phyloP scores from a whole-genome alignment of 2,113 vertebrate species.

The Ursus arctos region DNA sequence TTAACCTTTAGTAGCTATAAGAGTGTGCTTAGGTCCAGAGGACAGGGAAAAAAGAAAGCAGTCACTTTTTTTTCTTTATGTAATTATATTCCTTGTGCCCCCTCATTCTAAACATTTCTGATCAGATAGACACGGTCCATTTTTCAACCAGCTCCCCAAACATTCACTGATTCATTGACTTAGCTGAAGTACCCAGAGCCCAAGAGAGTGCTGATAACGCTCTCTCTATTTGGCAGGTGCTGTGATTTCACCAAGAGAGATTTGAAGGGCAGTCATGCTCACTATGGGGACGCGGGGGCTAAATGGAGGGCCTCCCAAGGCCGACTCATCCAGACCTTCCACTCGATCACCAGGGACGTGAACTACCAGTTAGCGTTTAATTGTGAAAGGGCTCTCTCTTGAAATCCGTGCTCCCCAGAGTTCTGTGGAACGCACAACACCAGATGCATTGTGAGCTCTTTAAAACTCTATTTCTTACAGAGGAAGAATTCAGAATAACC shows the following conservation, averaged over 20 bases:
- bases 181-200: background rate
- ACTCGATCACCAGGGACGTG: background rate
- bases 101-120: background rate
- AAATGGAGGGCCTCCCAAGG: background rate
- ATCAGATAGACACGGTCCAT: background rate
- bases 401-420: constrained; percentile 30
- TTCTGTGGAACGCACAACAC: background rate
- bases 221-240: background rate
- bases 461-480: background rate
- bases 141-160: background rate
- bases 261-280: background rate
- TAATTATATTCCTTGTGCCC: background rate
- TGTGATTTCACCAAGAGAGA: background rate
- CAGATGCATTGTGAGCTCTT: background rate
- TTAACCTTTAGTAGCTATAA: background rate
- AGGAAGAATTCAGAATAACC: background rate
- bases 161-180: background rate
- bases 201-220: background rate
- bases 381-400: background rate
- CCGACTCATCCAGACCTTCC: background rate
- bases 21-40: background rate
- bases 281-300: background rate
- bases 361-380: background rate
- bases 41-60: background rate
- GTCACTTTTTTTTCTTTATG: background rate